Evolutionary conservation across 2,797 vertebrate species (phyloP).

Genomic region (Hemibagrus guttatus): DNA sequence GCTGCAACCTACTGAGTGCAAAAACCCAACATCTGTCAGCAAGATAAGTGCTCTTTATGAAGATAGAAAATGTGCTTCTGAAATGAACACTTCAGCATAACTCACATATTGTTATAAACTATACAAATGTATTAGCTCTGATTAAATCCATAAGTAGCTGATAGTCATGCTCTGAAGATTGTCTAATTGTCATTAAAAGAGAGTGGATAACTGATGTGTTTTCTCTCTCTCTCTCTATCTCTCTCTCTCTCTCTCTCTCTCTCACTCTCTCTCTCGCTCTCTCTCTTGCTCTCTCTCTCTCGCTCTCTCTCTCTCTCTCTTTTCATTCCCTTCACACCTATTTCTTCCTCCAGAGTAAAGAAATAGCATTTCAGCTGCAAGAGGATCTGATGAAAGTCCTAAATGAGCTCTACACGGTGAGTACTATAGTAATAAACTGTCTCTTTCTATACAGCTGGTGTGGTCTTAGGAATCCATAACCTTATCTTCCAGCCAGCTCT

Average conservation of each 20-base stretch:
- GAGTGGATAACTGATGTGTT: neutral
- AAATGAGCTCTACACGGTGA: slow-evolving; percentile 98
- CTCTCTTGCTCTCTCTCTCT: neutral
- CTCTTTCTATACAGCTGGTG: neutral
- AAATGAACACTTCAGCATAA: neutral
- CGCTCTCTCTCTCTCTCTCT: neutral
- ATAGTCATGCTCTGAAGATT: neutral
- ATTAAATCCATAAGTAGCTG: neutral
- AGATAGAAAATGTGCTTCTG: neutral
- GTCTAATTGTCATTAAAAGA: slow-evolving; percentile 12
- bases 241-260: neutral
- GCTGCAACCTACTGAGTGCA: neutral
- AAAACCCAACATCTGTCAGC: slow-evolving; percentile 1
- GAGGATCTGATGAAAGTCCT: slow-evolving; percentile 99
- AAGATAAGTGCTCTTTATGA: slow-evolving; percentile 7
- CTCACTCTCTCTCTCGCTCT: too few relatives aligned
- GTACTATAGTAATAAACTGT: slow-evolving; percentile 60
- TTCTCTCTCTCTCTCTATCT: neutral
- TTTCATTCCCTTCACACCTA: slow-evolving; percentile 43
- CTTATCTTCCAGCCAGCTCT: neutral
- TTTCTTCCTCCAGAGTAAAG: slow-evolving; percentile 87
- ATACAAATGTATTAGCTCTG: neutral
- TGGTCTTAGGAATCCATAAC: slow-evolving; percentile 9
- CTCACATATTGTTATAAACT: neutral
- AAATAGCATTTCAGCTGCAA: slow-evolving; percentile 97